Conservation (phyloP, 2,113 vertebrate genomes). For the Danio rerio region GRCz12tu NC_133186.1:34427001-34427500, state of each 20-base stretch:
- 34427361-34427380: no score
- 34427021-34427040: background rate
- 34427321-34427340: no score
- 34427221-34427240: background rate
- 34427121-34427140: background rate
- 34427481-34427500: no score
- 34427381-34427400: no score
- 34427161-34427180: slow-evolving; percentile 10
- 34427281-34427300: background rate
- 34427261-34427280: background rate
- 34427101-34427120: slow-evolving; percentile 44
- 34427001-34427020: slow-evolving; percentile 1
- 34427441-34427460: no score
- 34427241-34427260: background rate
- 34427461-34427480: no score
- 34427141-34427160: slow-evolving; percentile 8
- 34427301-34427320: background rate
- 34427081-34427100: slow-evolving; percentile 26
- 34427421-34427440: no score
- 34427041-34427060: slow-evolving; percentile 42
- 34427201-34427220: background rate
- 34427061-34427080: slow-evolving; percentile 18
- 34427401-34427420: no score
- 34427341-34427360: no score
- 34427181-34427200: background rate